These are phyloP conservation scores for Acropternis orthonyx DNA, from an alignment of 2,797 vertebrate genomes.

Conservation along the genomic window DNA sequence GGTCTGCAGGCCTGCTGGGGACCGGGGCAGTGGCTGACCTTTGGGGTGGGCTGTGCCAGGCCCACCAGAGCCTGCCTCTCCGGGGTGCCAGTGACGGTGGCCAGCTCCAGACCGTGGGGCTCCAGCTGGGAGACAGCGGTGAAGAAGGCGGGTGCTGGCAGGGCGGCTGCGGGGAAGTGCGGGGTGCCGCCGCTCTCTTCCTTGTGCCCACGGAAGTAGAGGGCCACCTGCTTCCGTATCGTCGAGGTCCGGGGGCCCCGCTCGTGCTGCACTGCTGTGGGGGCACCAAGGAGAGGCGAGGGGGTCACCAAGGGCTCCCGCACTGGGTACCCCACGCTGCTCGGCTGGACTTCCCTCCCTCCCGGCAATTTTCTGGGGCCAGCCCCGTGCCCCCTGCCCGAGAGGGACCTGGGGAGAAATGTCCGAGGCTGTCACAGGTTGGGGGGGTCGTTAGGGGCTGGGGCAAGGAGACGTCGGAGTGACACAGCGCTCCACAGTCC, in stretches of 20 bases:
- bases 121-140: constrained; percentile 95
- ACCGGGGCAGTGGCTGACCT: constrained; percentile 75
- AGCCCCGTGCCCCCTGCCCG: accelerated
- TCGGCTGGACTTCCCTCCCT: neutral
- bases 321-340: accelerated
- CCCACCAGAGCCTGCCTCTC: constrained; percentile 93
- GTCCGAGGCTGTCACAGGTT: neutral
- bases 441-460: too few relatives aligned
- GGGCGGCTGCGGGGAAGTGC: constrained; percentile 87
- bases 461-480: neutral
- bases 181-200: constrained; percentile 88
- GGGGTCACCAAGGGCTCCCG: neutral
- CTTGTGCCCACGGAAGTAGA: constrained; percentile 98
- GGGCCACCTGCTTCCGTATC: constrained; percentile 97
- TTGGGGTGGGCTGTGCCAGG: constrained; percentile 95
- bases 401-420: neutral
- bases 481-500: neutral
- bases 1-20: accelerated
- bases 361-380: neutral
- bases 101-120: constrained; percentile 91
- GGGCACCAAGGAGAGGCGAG: neutral
- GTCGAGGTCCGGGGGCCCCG: constrained; percentile 96
- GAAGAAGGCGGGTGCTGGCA: constrained; percentile 93
- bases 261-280: constrained; percentile 95
- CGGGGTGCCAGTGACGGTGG: constrained; percentile 84